Evolutionary conservation across 1,140 invertebrate species (phyloP).

Genomic region (Drosophila kanapiae): DNA sequence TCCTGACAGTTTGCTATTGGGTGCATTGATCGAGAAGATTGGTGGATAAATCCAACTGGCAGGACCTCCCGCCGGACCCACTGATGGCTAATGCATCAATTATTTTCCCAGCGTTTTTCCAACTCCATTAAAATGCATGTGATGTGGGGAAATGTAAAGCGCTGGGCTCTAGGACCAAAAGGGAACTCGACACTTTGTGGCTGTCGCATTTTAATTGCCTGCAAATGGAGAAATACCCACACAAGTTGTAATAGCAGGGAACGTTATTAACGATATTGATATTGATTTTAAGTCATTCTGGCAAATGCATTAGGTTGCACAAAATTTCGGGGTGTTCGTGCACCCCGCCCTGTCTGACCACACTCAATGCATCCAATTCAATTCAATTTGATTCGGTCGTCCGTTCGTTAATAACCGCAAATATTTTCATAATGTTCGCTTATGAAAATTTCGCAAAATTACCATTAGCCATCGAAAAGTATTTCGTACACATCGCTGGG

Average conservation of each 20-base stretch:
- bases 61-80: constrained; percentile 34
- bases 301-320: constrained; percentile 43
- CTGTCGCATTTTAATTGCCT: constrained; percentile 72
- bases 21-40: constrained; percentile 11
- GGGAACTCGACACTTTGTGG: constrained; percentile 52
- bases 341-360: background rate
- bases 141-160: constrained; percentile 33
- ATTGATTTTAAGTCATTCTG: constrained; percentile 46
- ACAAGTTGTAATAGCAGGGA: constrained; percentile 22
- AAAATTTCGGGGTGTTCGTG: constrained; percentile 7
- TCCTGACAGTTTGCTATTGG: constrained; percentile 1
- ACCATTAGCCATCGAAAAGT: constrained; percentile 19
- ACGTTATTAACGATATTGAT: constrained; percentile 46
- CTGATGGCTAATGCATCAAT: constrained; percentile 75
- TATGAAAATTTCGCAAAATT: constrained; percentile 50
- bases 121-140: constrained; percentile 59
- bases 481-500: constrained; percentile 44
- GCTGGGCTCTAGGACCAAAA: constrained; percentile 15
- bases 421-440: constrained; percentile 49
- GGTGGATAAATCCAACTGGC: constrained; percentile 4
- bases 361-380: constrained; percentile 38
- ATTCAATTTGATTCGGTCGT: constrained; percentile 30
- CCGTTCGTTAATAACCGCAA: constrained; percentile 51
- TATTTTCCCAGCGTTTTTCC: constrained; percentile 50
- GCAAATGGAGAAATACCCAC: constrained; percentile 31